Percentiles rank a stretch among this genome's conserved stretches.
phyloP scores from a whole-genome alignment of 2,113 vertebrate genomes.

The Lepus americanus region DNA sequence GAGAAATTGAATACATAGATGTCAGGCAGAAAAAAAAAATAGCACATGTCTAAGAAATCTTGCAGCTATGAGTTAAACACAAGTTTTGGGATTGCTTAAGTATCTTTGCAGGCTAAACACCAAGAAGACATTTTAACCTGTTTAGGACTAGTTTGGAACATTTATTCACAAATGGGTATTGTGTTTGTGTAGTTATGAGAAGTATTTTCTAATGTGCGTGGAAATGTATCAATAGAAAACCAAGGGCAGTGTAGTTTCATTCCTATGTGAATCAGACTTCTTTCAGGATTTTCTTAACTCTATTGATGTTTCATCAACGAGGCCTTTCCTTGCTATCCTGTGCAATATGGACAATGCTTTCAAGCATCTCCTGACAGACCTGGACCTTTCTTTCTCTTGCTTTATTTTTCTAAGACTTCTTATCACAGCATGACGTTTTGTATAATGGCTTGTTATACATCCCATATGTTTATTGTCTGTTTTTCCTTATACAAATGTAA shows the following conservation, averaged over 20 bases:
- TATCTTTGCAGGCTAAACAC: not conserved
- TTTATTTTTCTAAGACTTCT: not conserved
- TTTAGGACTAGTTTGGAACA: not conserved
- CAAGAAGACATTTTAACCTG: not conserved
- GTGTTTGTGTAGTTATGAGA: not conserved
- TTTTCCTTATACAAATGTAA: not conserved
- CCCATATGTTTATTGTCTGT: not conserved
- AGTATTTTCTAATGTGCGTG: not conserved
- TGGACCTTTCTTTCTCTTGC: not conserved
- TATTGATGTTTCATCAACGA: not conserved
- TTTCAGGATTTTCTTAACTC: not conserved
- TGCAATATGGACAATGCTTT: not conserved
- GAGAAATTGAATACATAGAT: not conserved
- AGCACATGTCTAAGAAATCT: not conserved
- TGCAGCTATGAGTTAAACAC: not conserved
- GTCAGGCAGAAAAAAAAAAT: not conserved
- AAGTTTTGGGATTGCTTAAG: not conserved
- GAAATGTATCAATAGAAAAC: not conserved
- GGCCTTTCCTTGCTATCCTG: not conserved
- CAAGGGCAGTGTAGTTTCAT: not conserved
- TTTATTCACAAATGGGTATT: not conserved
- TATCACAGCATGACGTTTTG: not conserved
- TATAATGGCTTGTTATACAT: not conserved
- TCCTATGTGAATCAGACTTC: not conserved
- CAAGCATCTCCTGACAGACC: no score